These are phyloP conservation scores for Poeciliopsis occidentalis DNA, from an alignment of 2,113 vertebrate genomes.

Conservation along the genomic window DNA sequence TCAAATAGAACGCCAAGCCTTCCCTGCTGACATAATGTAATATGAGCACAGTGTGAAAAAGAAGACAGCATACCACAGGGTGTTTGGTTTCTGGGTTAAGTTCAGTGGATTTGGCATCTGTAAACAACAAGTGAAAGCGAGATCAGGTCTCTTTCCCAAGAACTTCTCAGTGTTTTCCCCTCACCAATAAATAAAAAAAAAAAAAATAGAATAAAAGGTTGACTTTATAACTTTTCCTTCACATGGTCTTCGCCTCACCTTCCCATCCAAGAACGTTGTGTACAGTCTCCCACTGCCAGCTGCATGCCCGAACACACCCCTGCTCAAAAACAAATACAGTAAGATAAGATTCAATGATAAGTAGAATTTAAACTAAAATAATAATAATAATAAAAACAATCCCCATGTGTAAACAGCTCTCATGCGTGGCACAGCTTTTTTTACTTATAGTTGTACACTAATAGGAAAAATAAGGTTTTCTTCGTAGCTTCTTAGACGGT, in stretches of 20 bases:
- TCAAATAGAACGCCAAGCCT: constrained; percentile 21
- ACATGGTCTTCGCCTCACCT: constrained; percentile 77
- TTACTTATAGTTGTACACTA: constrained; percentile 16
- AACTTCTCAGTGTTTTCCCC: neutral
- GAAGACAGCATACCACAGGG: constrained; percentile 86
- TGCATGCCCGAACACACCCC: constrained; percentile 98
- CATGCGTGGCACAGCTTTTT: neutral
- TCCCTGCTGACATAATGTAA: constrained; percentile 3
- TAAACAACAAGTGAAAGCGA: constrained; percentile 34
- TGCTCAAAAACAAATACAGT: constrained; percentile 64
- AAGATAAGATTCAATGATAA: constrained; percentile 36
- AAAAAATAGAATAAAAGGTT: neutral
- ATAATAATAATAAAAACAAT: constrained; percentile 29
- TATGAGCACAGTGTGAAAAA: neutral
- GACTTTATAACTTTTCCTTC: neutral
- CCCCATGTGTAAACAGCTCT: constrained; percentile 3
- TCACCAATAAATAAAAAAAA: neutral
- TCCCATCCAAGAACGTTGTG: constrained; percentile 89
- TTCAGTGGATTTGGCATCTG: constrained; percentile 95
- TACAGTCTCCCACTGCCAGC: constrained; percentile 92
- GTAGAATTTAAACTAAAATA: constrained; percentile 22
- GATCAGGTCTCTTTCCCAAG: constrained; percentile 4
- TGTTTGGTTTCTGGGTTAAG: constrained; percentile 91
- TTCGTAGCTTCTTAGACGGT: neutral
- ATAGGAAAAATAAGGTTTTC: neutral